Percentiles rank a stretch among this genome's conserved stretches.
Conservation (phyloP, 1,140 invertebrate genomes). For the Drosophila trapezifrons region DNA sequence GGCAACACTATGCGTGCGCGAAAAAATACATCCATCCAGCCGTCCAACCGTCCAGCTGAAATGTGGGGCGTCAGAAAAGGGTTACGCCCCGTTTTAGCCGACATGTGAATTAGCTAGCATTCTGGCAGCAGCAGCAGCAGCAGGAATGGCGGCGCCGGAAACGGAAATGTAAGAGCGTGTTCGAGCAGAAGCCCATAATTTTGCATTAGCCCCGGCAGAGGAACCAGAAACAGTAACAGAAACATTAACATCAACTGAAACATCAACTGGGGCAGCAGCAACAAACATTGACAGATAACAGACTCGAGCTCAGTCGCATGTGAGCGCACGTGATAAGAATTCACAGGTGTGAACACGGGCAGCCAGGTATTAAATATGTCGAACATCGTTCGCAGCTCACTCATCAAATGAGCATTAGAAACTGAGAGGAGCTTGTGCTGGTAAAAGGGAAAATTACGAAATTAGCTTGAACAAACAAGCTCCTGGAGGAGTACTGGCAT, state of each 20-base stretch:
- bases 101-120: constrained; percentile 37
- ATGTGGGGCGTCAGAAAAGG: constrained; percentile 27
- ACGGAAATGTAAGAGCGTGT: constrained; percentile 76
- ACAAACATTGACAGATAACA: constrained; percentile 57
- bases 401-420: constrained; percentile 47
- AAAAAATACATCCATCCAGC: constrained; percentile 37
- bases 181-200: constrained; percentile 74
- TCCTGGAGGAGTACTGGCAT: neutral
- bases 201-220: constrained; percentile 61
- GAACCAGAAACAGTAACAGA: constrained; percentile 5
- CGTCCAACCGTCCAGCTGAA: constrained; percentile 20
- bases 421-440: constrained; percentile 23
- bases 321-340: constrained; percentile 73
- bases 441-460: constrained; percentile 19
- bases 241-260: constrained; percentile 28
- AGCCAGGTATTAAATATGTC: constrained; percentile 22
- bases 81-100: constrained; percentile 39
- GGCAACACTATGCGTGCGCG: constrained; percentile 35
- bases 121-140: constrained; percentile 26
- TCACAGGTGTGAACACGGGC: constrained; percentile 41
- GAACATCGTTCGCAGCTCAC: constrained; percentile 27
- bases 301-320: constrained; percentile 49
- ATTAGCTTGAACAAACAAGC: constrained; percentile 11
- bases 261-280: constrained; percentile 23
- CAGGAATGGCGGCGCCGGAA: constrained; percentile 49